Conservation (phyloP, 2,888 invertebrate genomes). For the Dryobotodes eremita region DNA sequence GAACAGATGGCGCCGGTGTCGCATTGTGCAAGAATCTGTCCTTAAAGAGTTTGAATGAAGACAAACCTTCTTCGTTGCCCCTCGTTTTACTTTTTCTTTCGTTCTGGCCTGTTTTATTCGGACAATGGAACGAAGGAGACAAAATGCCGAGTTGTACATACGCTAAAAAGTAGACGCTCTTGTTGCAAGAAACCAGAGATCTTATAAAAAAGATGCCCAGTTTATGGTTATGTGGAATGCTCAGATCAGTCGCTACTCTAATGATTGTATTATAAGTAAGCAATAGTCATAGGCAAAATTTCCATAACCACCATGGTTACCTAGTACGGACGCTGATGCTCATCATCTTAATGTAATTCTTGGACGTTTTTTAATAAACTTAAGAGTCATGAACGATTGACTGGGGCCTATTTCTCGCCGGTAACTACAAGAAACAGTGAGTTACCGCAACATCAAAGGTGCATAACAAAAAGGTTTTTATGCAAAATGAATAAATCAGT, state of each 20-base stretch:
- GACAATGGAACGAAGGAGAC: neutral
- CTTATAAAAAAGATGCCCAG: neutral
- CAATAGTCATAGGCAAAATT: neutral
- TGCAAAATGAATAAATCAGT: neutral
- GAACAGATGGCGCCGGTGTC: conserved; percentile 52
- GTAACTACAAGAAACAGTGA: neutral
- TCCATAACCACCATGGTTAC: neutral
- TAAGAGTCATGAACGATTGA: neutral
- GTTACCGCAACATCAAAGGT: neutral
- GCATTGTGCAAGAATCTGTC: conserved; percentile 10
- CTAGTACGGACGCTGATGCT: neutral
- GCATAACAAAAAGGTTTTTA: neutral
- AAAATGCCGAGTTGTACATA: neutral
- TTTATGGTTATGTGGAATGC: neutral
- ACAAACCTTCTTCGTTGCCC: neutral
- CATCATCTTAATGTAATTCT: neutral
- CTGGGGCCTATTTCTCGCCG: neutral
- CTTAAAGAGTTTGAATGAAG: conserved; percentile 3
- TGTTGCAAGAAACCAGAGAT: neutral
- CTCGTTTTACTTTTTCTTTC: neutral
- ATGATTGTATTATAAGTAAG: neutral
- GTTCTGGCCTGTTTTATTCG: neutral
- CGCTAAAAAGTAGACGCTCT: neutral
- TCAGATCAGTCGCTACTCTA: neutral
- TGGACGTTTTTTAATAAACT: neutral